Base-by-base conservation (phyloP, 2,113 vertebrate genomes). In the Macrotus californicus region DNA sequence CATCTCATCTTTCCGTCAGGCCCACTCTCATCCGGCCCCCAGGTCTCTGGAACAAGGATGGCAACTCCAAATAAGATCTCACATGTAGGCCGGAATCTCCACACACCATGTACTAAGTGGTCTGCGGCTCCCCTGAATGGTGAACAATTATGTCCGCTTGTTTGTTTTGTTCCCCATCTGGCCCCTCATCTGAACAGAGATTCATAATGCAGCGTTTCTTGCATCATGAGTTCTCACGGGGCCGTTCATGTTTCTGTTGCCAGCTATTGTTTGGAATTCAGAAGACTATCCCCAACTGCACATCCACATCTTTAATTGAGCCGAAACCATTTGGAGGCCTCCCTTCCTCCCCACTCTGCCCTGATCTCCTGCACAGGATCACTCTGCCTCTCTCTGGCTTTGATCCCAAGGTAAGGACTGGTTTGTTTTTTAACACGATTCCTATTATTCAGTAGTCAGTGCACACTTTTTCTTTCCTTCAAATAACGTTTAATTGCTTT, bases 401-500 rank as follows among this genome's bases (percentile, higher is more conserved):
- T 96, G 92, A 96, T 95, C 92, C 94, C 89, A 95, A 39, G 80
- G 94, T 84, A 87, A 80, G 56, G 80, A 91, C 70, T 87, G 59
- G 54, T 96, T 96, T 41, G 72, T 94, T 87, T 91, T 89, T 92
- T 88, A 96, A 95, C 43, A 59, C 81, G 59, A 73, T 91, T 92
- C 70, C 70, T 94, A 77, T 95, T 92, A 88, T 86, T 97, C 94
- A 94, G 94, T 90, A 96, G 90, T 94, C 91, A 79, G 85, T 14
- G 46, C 82, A 61, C 3, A 21, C 26, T 56, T 95, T 95, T 59
- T 89, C 95, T 84, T 95, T 67, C 90, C 80, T 80, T 89, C 92
- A 97, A 91, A 93, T 94, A 96, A 59, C 64, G 89, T 89, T 93
- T 96, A 94, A 94, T 95, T 95, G 91, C 94, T 92, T 94, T 95